phyloP scores from a whole-genome alignment of 1,140 invertebrate species.

The Solenopsis fugax region DNA sequence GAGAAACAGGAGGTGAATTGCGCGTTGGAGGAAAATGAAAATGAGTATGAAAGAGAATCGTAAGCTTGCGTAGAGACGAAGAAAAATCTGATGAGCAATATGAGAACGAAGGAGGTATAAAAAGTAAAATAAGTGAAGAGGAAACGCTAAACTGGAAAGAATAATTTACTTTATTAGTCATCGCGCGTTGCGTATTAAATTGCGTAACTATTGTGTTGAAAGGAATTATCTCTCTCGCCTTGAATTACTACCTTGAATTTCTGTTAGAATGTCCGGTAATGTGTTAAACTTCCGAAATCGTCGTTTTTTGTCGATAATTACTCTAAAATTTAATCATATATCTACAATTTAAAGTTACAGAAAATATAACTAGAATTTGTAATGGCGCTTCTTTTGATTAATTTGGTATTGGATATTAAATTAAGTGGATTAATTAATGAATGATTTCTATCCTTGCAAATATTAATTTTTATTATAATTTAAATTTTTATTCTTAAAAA shows the following conservation, averaged over 20 bases:
- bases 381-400: neutral
- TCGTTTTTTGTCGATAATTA: neutral
- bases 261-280: slow-evolving; percentile 7
- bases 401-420: neutral
- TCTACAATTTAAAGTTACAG: neutral
- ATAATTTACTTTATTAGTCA: slow-evolving; percentile 35
- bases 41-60: neutral
- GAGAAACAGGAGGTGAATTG: no score
- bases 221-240: neutral
- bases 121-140: neutral
- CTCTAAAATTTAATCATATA: neutral
- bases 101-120: neutral
- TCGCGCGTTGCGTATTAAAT: slow-evolving; percentile 12
- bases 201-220: slow-evolving; percentile 27
- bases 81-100: neutral
- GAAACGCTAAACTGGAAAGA: neutral
- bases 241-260: slow-evolving; percentile 21
- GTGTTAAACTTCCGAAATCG: neutral
- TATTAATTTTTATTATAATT: neutral
- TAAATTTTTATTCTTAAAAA: neutral
- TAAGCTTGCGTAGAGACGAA: neutral
- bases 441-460: neutral
- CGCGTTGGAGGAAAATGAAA: neutral
- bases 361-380: neutral
- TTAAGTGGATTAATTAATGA: neutral